Percentiles rank a stretch among this genome's conserved stretches.
phyloP scores from a whole-genome alignment of 1,140 invertebrate genomes.

The Chelonus insularis region DNA sequence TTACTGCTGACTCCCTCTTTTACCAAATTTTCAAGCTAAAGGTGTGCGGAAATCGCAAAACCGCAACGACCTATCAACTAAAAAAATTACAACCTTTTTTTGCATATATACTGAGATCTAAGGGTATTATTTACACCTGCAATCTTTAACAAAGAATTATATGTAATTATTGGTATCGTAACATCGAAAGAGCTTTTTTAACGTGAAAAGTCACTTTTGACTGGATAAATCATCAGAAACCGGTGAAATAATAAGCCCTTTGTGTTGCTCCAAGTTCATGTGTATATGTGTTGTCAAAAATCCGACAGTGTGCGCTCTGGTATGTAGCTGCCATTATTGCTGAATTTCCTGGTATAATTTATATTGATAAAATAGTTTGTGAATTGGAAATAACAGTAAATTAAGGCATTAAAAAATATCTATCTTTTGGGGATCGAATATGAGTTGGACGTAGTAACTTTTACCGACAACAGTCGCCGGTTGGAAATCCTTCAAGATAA shows the following conservation, averaged over 20 bases:
- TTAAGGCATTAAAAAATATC: too few species aligned
- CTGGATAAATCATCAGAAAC: background rate
- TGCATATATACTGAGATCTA: too few species aligned
- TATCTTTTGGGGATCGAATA: too few species aligned
- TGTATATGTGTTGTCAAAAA: slow-evolving; percentile 27
- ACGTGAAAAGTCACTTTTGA: background rate
- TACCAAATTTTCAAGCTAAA: slow-evolving; percentile 9
- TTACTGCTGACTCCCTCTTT: slow-evolving; percentile 13
- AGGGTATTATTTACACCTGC: too few species aligned
- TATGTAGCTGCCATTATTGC: slow-evolving; percentile 30
- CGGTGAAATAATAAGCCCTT: background rate
- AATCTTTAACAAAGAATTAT: too few species aligned
- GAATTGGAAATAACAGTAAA: too few species aligned
- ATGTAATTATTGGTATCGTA: background rate
- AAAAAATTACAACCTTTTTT: background rate
- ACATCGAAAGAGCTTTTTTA: background rate
- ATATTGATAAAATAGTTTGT: background rate
- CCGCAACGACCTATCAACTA: background rate
- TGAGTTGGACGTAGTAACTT: background rate
- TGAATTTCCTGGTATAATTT: background rate
- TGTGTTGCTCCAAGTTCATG: slow-evolving; percentile 15
- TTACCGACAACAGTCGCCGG: slow-evolving; percentile 17
- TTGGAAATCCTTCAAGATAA: slow-evolving; percentile 20
- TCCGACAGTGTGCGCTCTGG: slow-evolving; percentile 25
- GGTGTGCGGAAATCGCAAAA: slow-evolving; percentile 6